Evolutionary conservation across 2,797 vertebrate genomes (phyloP).

Genomic region (Etheostoma nigrum): DNA sequence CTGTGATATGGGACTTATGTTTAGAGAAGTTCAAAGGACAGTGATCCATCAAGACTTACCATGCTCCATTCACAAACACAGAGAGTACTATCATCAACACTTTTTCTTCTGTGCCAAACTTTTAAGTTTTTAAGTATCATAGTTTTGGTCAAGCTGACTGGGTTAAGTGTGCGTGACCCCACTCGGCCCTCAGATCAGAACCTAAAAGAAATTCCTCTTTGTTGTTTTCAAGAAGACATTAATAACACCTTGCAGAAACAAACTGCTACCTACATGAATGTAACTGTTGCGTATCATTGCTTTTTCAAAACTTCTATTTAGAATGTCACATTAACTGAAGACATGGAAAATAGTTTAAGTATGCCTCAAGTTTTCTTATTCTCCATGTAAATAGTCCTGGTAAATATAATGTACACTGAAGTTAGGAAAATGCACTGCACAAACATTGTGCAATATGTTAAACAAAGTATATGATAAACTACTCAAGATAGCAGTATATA

Average conservation of each 20-base stretch:
- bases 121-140: background rate
- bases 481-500: background rate
- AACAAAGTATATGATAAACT: background rate
- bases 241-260: background rate
- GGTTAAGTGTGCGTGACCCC: background rate
- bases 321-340: too few species aligned
- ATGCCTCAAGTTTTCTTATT: too few species aligned
- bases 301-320: too few species aligned
- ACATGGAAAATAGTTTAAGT: too few species aligned
- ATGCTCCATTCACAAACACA: constrained; percentile 1
- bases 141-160: constrained; percentile 19
- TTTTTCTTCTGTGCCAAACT: background rate
- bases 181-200: background rate
- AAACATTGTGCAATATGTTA: background rate
- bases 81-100: background rate
- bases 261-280: constrained; percentile 4
- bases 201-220: constrained; percentile 1
- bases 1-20: background rate
- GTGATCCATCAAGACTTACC: constrained; percentile 30
- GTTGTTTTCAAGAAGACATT: constrained; percentile 2
- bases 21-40: constrained; percentile 19
- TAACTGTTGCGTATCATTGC: too few species aligned
- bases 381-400: too few species aligned
- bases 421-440: background rate
- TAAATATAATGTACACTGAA: background rate